Conservation (phyloP, 2,888 invertebrate species). For the Cryptocephalus primarius region DNA sequence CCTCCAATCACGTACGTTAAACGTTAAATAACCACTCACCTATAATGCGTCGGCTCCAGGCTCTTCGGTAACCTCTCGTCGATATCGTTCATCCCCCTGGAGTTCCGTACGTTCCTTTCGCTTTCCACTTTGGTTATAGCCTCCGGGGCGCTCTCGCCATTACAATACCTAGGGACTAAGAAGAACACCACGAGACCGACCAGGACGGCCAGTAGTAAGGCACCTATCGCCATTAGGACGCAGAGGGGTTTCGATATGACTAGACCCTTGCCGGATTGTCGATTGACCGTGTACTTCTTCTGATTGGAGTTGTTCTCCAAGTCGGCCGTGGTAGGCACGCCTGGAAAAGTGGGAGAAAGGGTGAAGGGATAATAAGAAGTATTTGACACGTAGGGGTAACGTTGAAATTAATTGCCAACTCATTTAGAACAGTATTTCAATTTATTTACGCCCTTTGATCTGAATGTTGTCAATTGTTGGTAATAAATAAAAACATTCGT, state of each 20-base stretch:
- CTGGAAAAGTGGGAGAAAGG: constrained; percentile 22
- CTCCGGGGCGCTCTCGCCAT: constrained; percentile 11
- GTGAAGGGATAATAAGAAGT: too few relatives aligned
- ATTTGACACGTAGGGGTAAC: too few relatives aligned
- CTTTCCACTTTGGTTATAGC: constrained; percentile 8
- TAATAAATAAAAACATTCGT: too few relatives aligned
- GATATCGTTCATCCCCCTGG: constrained; percentile 11
- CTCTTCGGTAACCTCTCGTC: constrained; percentile 27
- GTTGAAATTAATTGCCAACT: too few relatives aligned
- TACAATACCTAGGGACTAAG: constrained; percentile 27
- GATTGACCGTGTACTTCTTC: constrained; percentile 35
- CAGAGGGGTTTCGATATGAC: constrained; percentile 32
- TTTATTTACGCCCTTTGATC: too few relatives aligned
- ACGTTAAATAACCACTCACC: constrained; percentile 17
- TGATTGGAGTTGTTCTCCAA: constrained; percentile 33
- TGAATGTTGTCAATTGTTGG: too few relatives aligned
- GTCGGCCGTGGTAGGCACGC: constrained; percentile 33
- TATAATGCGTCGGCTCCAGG: constrained; percentile 29
- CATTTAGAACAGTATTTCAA: too few relatives aligned
- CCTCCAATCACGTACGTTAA: background rate
- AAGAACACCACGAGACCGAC: constrained; percentile 33
- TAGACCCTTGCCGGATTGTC: constrained; percentile 18
- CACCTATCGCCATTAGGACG: constrained; percentile 30
- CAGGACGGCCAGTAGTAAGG: constrained; percentile 28
- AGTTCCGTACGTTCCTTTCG: background rate